A percentile compares a stretch with the other conserved stretches of the same genome.
Evolutionary conservation across 2,113 vertebrate species (phyloP).

Genomic region (Paralichthys olivaceus): DNA sequence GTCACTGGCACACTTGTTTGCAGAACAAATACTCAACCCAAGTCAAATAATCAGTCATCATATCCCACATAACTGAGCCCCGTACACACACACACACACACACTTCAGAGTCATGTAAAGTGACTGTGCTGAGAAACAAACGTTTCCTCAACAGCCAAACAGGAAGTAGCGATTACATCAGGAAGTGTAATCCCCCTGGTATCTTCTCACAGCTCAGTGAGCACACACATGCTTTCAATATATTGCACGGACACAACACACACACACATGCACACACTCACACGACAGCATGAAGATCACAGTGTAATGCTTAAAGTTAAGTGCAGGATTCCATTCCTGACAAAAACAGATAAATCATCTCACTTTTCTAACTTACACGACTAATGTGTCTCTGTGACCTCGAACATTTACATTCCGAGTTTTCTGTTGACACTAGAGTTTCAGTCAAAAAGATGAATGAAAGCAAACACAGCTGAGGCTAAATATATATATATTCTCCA

Average conservation of each 20-base stretch:
- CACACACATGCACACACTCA: slow-evolving; percentile 12
- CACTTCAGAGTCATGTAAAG: slow-evolving; percentile 14
- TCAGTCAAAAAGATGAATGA: not conserved
- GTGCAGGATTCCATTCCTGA: not conserved
- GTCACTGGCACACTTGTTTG: slow-evolving; percentile 23
- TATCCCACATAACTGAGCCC: slow-evolving; percentile 6
- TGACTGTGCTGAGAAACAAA: slow-evolving; percentile 13
- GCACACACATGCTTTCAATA: slow-evolving; percentile 23
- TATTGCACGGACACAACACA: not conserved
- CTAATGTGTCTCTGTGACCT: not conserved
- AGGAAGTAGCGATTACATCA: slow-evolving; percentile 65
- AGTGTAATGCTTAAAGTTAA: not conserved
- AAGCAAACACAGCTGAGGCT: not conserved
- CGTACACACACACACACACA: not conserved
- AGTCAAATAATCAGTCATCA: slow-evolving; percentile 23
- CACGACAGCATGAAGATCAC: slow-evolving; percentile 14
- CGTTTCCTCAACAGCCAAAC: slow-evolving; percentile 41
- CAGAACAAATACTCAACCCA: slow-evolving; percentile 21
- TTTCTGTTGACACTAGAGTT: not conserved
- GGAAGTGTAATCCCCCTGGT: slow-evolving; percentile 56
- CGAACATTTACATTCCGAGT: not conserved
- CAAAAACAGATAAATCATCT: not conserved
- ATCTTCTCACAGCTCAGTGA: slow-evolving; percentile 59
- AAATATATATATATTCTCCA: not conserved
- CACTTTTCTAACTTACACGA: not conserved